These are phyloP conservation scores for Yasuhikotakia modesta DNA, from an alignment of 2,797 vertebrate genomes.

Conservation along the genomic window DNA sequence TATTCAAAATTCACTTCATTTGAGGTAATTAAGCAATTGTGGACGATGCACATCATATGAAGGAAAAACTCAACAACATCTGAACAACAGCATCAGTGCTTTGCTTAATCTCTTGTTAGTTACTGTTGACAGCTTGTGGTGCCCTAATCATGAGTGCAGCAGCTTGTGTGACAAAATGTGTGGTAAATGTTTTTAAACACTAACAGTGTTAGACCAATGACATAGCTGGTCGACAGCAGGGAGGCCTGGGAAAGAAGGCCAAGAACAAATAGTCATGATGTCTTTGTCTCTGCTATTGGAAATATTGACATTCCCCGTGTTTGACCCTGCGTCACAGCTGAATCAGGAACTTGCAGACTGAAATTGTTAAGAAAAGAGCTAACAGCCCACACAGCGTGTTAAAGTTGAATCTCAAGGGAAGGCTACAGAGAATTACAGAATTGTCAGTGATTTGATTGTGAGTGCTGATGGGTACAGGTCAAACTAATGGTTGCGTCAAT, in stretches of 20 bases:
- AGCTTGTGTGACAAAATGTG: slow-evolving; percentile 17
- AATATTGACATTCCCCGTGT: slow-evolving; percentile 12
- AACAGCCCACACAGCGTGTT: neutral
- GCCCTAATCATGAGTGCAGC: slow-evolving; percentile 5
- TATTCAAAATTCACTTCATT: neutral
- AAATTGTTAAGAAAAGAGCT: slow-evolving; percentile 10
- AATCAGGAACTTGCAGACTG: slow-evolving; percentile 1
- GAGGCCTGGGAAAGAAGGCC: slow-evolving; percentile 25
- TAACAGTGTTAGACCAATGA: slow-evolving; percentile 6
- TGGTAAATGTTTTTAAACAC: slow-evolving; percentile 4
- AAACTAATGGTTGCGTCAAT: neutral
- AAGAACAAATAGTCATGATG: slow-evolving; percentile 39
- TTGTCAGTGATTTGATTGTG: neutral
- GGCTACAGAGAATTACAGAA: neutral
- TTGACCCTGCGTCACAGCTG: slow-evolving; percentile 38
- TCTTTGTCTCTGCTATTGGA: slow-evolving; percentile 22
- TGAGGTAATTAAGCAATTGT: neutral
- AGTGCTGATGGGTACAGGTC: neutral
- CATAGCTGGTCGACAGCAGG: slow-evolving; percentile 14
- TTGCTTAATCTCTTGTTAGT: neutral
- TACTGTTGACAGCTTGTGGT: slow-evolving; percentile 9
- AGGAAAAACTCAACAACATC: neutral
- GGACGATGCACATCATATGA: neutral
- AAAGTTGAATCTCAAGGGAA: neutral
- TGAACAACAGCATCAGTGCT: neutral